These are phyloP conservation scores for Pseudopipra pipra DNA, from an alignment of 2,113 vertebrate genomes.

Conservation along the genomic window DNA sequence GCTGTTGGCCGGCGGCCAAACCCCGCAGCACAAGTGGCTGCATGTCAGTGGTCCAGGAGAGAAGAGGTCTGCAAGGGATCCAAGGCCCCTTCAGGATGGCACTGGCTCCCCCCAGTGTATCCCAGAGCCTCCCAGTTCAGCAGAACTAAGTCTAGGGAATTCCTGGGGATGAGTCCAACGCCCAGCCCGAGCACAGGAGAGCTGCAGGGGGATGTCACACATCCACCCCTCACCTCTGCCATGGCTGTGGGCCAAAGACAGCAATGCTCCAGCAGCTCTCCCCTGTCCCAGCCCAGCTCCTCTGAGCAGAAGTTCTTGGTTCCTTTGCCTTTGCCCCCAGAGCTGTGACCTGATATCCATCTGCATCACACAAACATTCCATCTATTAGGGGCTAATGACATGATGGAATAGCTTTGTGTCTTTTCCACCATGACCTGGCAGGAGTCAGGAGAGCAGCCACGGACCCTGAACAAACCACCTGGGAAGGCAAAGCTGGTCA, in stretches of 20 bases:
- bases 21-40: not conserved
- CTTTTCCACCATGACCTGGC: not conserved
- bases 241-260: not conserved
- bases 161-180: accelerated
- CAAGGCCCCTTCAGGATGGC: not conserved
- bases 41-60: not conserved
- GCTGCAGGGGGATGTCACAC: no score
- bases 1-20: not conserved
- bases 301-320: not conserved
- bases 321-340: not conserved
- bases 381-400: not conserved
- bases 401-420: not conserved
- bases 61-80: not conserved
- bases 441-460: not conserved
- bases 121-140: not conserved
- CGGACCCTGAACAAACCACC: not conserved
- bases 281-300: not conserved
- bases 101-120: not conserved
- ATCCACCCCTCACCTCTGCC: accelerated
- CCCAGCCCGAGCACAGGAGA: no score
- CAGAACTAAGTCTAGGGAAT: not conserved
- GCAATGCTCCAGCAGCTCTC: not conserved
- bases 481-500: not conserved
- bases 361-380: not conserved
- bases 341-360: not conserved